Conservation (phyloP, 2,113 vertebrate species). For the Crotalus tigris region DNA sequence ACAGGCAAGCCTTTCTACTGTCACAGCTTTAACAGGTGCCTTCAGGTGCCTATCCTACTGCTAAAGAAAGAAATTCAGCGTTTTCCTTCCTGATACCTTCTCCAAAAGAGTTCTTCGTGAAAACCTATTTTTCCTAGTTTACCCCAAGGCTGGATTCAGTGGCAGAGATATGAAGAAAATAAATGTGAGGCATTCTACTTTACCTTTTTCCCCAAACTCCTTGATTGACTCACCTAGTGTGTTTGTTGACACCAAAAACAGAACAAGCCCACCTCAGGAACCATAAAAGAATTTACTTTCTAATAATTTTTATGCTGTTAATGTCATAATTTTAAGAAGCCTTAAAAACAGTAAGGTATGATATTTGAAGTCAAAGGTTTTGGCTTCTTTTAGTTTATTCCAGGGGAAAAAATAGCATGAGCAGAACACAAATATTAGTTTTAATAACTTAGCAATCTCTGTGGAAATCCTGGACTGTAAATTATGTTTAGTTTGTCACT, state of each 20-base stretch:
- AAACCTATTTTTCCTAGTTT: neutral
- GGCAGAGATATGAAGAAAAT: neutral
- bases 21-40: neutral
- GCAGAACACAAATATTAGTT: neutral
- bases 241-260: neutral
- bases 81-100: neutral
- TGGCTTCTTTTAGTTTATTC: neutral
- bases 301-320: neutral
- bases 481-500: neutral
- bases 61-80: neutral
- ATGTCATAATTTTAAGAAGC: neutral
- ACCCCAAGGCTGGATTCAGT: neutral
- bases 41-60: neutral
- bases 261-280: neutral
- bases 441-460: neutral
- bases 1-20: neutral
- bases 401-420: neutral
- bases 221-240: neutral
- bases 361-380: neutral
- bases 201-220: neutral
- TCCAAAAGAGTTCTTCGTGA: neutral
- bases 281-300: neutral
- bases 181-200: neutral
- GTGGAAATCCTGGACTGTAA: neutral
- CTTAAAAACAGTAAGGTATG: neutral